A percentile compares a stretch with the other conserved stretches of the same genome.
Evolutionary conservation across 2,113 vertebrate genomes (phyloP).

Genomic region (Etheostoma spectabile): DNA sequence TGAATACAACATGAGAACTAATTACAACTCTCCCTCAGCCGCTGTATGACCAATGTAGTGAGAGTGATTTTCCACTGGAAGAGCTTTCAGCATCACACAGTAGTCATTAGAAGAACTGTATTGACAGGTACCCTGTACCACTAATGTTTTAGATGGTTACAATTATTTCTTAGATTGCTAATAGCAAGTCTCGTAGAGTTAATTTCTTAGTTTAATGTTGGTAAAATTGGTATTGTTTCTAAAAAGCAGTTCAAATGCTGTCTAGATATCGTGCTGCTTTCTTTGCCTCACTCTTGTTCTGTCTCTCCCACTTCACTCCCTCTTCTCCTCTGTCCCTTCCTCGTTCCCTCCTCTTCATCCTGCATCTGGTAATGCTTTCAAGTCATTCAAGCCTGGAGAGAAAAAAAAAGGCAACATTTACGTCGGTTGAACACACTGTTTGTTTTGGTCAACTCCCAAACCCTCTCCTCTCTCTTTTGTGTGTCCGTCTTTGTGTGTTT

Average conservation of each 20-base stretch:
- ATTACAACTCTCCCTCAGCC: background rate
- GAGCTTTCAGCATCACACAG: background rate
- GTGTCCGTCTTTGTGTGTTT: slow-evolving; percentile 23
- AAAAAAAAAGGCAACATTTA: slow-evolving; percentile 59
- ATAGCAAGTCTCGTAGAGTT: background rate
- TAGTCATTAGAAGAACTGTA: background rate
- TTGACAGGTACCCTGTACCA: background rate
- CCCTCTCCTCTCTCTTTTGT: slow-evolving; percentile 48
- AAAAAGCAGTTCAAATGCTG: background rate
- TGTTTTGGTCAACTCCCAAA: slow-evolving; percentile 77
- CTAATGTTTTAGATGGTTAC: background rate
- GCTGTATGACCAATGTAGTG: too few relatives aligned
- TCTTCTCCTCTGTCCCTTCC: background rate
- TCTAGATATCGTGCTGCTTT: background rate
- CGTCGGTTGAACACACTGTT: slow-evolving; percentile 65
- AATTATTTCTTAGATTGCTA: background rate
- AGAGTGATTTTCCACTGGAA: background rate
- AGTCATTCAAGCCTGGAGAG: slow-evolving; percentile 34
- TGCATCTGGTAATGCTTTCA: slow-evolving; percentile 72
- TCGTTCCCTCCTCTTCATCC: slow-evolving; percentile 1
- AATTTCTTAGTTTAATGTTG: background rate
- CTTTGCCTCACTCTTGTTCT: background rate
- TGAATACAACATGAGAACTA: background rate
- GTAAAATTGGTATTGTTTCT: too few relatives aligned
- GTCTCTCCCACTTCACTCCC: background rate